Conservation (phyloP, 92 coral and sea anemone species). For the Pocillopora meandrina region DNA sequence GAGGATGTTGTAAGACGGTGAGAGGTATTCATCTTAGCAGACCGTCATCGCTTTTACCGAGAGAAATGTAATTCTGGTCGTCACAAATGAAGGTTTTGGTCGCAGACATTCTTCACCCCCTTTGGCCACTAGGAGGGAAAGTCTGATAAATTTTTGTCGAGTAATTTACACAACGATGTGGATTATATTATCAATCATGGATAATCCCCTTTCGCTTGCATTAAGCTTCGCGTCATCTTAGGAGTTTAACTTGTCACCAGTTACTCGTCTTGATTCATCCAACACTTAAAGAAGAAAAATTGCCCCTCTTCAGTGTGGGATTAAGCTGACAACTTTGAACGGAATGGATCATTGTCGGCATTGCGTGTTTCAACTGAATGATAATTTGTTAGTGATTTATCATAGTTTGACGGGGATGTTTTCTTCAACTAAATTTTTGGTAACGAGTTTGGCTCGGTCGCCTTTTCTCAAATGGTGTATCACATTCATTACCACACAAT, state of each 20-base stretch:
- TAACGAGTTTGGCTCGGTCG: background rate
- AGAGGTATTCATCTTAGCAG: background rate
- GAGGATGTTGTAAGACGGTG: background rate
- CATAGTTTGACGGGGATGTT: background rate
- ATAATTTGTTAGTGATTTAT: background rate
- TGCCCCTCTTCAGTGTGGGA: background rate
- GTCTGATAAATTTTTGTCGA: background rate
- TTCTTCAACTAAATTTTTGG: background rate
- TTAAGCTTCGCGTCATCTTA: background rate
- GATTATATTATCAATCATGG: background rate
- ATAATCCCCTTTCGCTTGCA: background rate
- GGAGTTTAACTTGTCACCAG: constrained; percentile 3
- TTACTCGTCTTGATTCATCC: constrained; percentile 1
- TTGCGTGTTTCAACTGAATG: background rate
- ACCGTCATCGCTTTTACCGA: background rate
- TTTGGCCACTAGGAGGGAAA: too few relatives aligned
- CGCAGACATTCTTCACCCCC: too few relatives aligned
- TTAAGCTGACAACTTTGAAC: constrained; percentile 12
- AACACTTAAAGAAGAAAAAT: background rate
- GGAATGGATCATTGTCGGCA: background rate
- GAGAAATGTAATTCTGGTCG: background rate
- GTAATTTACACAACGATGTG: background rate
- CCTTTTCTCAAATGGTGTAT: background rate
- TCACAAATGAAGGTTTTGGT: background rate
- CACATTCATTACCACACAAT: background rate